These are phyloP conservation scores for Pygoscelis adeliae DNA, from an alignment of 2,113 vertebrate species.

Conservation along the genomic window DNA sequence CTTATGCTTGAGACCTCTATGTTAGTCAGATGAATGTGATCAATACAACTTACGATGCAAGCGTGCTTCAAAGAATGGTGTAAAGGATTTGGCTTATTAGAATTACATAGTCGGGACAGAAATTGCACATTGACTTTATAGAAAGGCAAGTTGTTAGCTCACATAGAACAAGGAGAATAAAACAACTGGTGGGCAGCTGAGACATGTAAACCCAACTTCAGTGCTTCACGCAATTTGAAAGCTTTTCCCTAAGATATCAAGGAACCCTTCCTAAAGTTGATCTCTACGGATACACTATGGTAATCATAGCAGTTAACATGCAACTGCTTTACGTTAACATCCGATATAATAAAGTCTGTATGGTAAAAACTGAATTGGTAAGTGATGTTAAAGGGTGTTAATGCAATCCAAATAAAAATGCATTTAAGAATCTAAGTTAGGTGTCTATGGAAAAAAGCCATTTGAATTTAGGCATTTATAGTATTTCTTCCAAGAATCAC, in stretches of 20 bases:
- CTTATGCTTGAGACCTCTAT: background rate
- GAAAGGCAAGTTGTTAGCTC: background rate
- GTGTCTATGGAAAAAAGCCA: background rate
- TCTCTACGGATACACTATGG: background rate
- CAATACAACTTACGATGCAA: background rate
- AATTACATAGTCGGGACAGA: background rate
- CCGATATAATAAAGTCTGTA: background rate
- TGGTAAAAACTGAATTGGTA: background rate
- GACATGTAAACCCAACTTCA: background rate
- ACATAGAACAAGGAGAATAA: background rate
- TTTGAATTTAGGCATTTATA: background rate
- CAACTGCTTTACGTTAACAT: background rate
- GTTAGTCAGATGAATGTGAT: background rate
- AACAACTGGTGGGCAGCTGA: background rate
- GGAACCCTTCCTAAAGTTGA: background rate
- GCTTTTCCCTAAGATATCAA: background rate
- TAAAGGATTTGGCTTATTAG: background rate
- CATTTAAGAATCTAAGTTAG: background rate
- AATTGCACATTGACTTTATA: background rate
- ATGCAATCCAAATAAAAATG: background rate
- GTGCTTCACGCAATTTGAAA: background rate
- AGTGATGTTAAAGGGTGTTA: background rate
- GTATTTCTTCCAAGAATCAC: background rate
- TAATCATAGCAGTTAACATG: background rate
- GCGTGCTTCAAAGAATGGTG: background rate